Evolutionary conservation across 2,888 invertebrate genomes (phyloP), one percentile per base, ranked within the genome.

Genomic region (Colostygia pectinataria): DNA sequence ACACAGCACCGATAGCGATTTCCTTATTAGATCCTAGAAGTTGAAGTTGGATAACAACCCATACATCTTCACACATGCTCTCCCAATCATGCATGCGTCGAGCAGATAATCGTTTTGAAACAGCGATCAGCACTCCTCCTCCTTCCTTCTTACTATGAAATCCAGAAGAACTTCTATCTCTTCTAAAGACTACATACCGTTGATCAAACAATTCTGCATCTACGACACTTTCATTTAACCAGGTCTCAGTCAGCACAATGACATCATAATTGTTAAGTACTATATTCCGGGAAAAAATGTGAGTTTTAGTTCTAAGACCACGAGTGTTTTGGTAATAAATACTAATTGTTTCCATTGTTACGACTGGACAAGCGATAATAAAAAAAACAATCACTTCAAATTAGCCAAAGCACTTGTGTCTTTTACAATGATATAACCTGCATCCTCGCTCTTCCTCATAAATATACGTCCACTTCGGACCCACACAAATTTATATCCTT

Each of bases 261-360:
- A 37, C n/a, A 25, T 37, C 37, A 2, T 25, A 37, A 3, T 37
- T 9, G 8, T 13, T 37, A 7, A n/a, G 24, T 1, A 5, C 25
- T 14, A 37, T 8, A n/a, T 7, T 24, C 2, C 10, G 1, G 20
- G 8, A 13, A 25, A 37, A 36, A 4, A 6, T 14, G 5, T 37
- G 25, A 13, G n/a, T n/a, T n/a, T n/a, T n/a, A n/a, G n/a, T n/a
- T n/a, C n/a, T n/a, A n/a, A n/a, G n/a, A n/a, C n/a, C 34, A 34
- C 34, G 34, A 34, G 23, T 23, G 12, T 34, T 33, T 33, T 33
- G 33, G 20, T 33, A 33, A 20, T 33, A 33, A 20, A 33, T 33
- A 33, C 20, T 33, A 7, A 34, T 12, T 10, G 34, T 23, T 12
- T 23, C 23, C 20, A 10, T 20, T 7, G 9, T 12, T 10, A 23